These are phyloP conservation scores for Nematostella vectensis DNA, from an alignment of 92 coral and sea anemone species.

Conservation along the genomic window DNA sequence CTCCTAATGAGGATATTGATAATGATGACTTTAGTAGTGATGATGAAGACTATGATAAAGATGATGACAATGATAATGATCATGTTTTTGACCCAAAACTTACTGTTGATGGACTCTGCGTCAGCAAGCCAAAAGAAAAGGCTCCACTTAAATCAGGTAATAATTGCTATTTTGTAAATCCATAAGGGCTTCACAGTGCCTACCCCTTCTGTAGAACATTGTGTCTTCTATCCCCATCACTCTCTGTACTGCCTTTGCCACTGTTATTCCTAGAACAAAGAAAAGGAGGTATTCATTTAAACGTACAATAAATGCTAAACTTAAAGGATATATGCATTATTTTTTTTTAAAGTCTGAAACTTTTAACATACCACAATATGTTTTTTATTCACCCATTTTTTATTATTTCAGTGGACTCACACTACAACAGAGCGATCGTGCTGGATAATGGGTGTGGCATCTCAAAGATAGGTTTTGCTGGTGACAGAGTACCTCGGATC, in stretches of 20 bases:
- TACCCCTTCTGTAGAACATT: no score
- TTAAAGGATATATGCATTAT: no score
- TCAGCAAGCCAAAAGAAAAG: constrained; percentile 47
- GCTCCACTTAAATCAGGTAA: constrained; percentile 17
- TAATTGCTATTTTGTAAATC: not conserved
- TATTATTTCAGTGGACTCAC: constrained; percentile 47
- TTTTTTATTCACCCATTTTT: no score
- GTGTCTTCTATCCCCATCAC: no score
- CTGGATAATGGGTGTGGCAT: constrained; percentile 87
- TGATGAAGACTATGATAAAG: constrained; percentile 28
- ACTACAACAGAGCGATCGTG: constrained; percentile 70
- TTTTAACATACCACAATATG: no score
- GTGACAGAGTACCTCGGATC: constrained; percentile 59
- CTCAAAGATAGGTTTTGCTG: constrained; percentile 81
- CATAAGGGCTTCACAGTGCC: not conserved
- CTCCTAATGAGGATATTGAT: constrained; percentile 1
- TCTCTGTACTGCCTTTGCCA: no score
- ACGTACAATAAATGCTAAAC: no score
- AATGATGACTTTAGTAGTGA: constrained; percentile 24
- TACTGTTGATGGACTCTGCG: constrained; percentile 72
- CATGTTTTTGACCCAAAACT: constrained; percentile 37
- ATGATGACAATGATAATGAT: constrained; percentile 29
- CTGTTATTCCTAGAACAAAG: no score
- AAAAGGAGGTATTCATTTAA: no score
- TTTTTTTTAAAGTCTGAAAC: no score